Evolutionary conservation across 2,888 invertebrate species (phyloP), one percentile per base, ranked within the genome.

Genomic region (Deilephila porcellus): DNA sequence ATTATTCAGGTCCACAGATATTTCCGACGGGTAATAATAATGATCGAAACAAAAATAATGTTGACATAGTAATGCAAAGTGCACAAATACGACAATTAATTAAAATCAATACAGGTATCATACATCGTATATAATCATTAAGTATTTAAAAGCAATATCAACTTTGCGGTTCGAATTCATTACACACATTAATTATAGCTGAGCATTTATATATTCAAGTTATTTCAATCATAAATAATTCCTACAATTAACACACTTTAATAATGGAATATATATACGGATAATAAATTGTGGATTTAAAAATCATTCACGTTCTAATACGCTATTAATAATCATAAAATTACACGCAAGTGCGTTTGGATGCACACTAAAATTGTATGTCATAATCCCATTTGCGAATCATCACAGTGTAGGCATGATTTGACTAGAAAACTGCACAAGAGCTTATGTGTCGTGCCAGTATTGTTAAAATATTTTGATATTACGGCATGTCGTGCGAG

Each of bases 351-450:
- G 20, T 67, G n/a, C 37, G 45, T 20, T 20, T 67, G 45, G 25
- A 45, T 45, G 14, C 64, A 67, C 64, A 67, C 64, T 67, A 67
- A 67, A 67, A 45, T 67, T 67, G 67, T 75, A 71, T 59, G 74
- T 71, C 52, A 73, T 60, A 76, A 76, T 76, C 75, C 75, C 73
- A n/a, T 72, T 19, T 70, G 60, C 34, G 71, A 52, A 62, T 7
- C 71, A 76, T 71, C 73, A 76, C 71, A 70, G 71, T 74, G 77
- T 77, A 82, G 76, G 78, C 77, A 56, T 74, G 78, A 80, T 79
- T 82, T 84, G 84, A 84, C 84, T 84, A 84, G 84, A 84, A 80
- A 82, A 77, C 74, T 82, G 77, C 75, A 75, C 72, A 75, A 71
- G 72, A 71, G 73, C 67, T 75, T 74, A 71, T 71, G 71, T 80